Percentiles rank a stretch among this genome's conserved stretches.
phyloP scores from a whole-genome alignment of 2,888 invertebrate genomes.

The Iphiclides podalirius region DNA sequence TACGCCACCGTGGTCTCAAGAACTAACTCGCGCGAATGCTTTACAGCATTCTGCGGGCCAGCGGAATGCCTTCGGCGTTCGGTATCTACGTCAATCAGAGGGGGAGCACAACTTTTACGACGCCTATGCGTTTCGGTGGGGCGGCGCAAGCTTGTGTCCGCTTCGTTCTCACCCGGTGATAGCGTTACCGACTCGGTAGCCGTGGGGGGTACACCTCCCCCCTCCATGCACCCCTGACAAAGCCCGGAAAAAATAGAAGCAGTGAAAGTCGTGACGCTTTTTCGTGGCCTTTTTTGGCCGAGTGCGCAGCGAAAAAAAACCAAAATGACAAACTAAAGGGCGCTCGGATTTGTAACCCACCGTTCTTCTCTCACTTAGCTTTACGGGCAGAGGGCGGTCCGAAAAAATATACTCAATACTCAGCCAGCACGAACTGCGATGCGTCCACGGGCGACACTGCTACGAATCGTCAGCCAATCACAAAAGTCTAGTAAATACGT shows the following conservation, averaged over 20 bases:
- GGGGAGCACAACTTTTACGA: neutral
- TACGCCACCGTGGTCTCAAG: too few relatives aligned
- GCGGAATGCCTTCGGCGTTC: conserved; percentile 10
- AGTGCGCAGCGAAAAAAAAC: conserved; percentile 4
- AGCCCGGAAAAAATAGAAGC: conserved; percentile 2
- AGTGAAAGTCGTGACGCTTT: conserved; percentile 8
- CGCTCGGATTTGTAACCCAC: conserved; percentile 13
- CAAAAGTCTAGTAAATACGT: too few relatives aligned
- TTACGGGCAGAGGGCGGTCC: neutral
- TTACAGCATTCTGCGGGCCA: conserved; percentile 5
- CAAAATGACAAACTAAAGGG: conserved; percentile 7
- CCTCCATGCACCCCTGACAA: too few relatives aligned
- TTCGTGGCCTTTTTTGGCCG: conserved; percentile 14
- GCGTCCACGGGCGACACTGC: too few relatives aligned
- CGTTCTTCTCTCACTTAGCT: conserved; percentile 10
- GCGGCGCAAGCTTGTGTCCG: neutral
- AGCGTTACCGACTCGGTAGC: neutral
- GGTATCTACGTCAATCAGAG: neutral
- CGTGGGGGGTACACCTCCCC: too few relatives aligned
- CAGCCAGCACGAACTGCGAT: too few relatives aligned
- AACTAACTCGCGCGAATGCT: too few relatives aligned
- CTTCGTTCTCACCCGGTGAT: neutral
- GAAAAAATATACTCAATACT: neutral
- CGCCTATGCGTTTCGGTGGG: neutral
- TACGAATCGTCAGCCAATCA: too few relatives aligned